Evolutionary conservation across 2,113 vertebrate species (phyloP), one percentile per base, ranked within the genome.

Genomic region (Chelonoidis abingdonii): DNA sequence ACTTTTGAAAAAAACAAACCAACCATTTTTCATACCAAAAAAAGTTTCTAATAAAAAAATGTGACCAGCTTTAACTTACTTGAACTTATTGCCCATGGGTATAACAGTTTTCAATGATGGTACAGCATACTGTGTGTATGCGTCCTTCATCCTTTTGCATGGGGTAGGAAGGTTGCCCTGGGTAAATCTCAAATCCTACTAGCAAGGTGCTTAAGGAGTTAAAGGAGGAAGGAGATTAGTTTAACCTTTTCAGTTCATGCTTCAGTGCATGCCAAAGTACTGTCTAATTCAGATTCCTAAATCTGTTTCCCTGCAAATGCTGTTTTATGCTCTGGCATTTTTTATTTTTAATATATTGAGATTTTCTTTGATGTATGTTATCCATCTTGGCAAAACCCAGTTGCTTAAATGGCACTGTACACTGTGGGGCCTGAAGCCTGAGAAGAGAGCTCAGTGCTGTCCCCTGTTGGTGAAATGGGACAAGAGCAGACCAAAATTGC

Each of bases 331-430:
- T 86, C 78, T 78, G 56, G 25, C 83, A 2, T 83, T 94, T 94
- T 86, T 31, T 57, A 10, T 87, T 95, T 84, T 72, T 93, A 56
- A 22, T 50, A 57, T 44, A 89, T 27, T 10, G 72, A 56, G 41
- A 76, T 94, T 89, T 90, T 47, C 87, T 41, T 53, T 35, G 50
- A 89, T 38, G 14, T 11, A 27, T 83, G 80, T 96, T 92, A 52
- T 87, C 93, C 85, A 94, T 47, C 29, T 82, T 88, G 54, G 57
- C 59, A 89, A 95, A 96, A 96, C 25, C 22, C 89, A 80, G 75
- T 84, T 94, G 82, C 90, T 80, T n/a, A 90, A 93, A 93, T 54
- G 25, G 12, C 31, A 21, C 35, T 62, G 10, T 59, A 12, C 10
- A 9, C 56, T 27, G 56, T 57, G 12, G 11, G 57, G 57, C 12